These are phyloP conservation scores for Gallinago media DNA, from an alignment of 2,113 vertebrate genomes.

Conservation along the genomic window DNA sequence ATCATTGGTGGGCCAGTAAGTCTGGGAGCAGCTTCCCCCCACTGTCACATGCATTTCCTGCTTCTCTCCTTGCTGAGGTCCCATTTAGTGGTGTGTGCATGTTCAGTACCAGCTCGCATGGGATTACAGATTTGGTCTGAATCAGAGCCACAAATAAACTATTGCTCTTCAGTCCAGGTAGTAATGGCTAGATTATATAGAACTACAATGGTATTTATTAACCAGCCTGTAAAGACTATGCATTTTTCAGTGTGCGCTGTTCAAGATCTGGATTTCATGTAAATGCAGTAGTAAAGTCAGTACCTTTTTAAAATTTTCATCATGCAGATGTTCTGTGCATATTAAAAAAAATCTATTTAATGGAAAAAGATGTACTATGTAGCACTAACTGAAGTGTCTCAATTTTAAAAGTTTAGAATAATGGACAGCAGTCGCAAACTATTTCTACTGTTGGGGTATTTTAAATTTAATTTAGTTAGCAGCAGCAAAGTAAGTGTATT, in stretches of 20 bases:
- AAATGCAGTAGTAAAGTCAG: background rate
- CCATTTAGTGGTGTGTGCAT: background rate
- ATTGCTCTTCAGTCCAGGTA: background rate
- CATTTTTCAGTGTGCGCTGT: background rate
- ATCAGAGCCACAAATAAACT: background rate
- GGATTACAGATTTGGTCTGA: background rate
- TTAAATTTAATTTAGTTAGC: background rate
- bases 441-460: background rate
- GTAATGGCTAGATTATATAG: background rate
- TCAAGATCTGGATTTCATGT: background rate
- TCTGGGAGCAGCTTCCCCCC: background rate
- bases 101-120: background rate
- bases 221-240: background rate
- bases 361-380: background rate
- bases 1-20: background rate
- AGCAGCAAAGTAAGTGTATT: background rate
- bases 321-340: background rate
- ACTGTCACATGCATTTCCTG: background rate
- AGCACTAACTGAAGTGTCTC: background rate
- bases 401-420: background rate
- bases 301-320: background rate
- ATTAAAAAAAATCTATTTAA: background rate
- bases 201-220: background rate
- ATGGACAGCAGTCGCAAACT: background rate
- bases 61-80: conserved; percentile 19